These are phyloP conservation scores for Trachelus stipa DNA, from an alignment of 2,888 invertebrate species.

Conservation along the genomic window DNA sequence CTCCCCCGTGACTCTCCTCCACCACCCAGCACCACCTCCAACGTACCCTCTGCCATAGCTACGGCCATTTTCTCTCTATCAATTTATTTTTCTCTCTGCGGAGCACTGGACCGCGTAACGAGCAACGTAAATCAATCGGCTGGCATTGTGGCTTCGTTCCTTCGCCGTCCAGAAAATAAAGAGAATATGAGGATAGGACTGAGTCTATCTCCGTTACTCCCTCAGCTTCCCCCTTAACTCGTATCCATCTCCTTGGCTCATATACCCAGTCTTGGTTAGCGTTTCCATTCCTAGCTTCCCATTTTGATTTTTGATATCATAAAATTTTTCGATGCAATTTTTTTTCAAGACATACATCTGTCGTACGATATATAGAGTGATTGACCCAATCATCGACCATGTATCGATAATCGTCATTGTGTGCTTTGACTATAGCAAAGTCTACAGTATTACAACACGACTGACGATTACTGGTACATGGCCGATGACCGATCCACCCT, in stretches of 20 bases:
- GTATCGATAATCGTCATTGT: no score
- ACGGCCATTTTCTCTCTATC: constrained; percentile 38
- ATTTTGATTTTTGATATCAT: constrained; percentile 17
- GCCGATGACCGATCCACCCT: no score
- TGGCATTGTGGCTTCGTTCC: constrained; percentile 61
- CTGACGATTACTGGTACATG: no score
- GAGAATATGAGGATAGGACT: constrained; percentile 19
- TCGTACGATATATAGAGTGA: no score
- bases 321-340: constrained; percentile 18
- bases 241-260: constrained; percentile 11
- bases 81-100: constrained; percentile 45
- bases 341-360: constrained; percentile 7
- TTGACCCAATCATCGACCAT: no score
- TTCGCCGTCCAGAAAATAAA: constrained; percentile 26
- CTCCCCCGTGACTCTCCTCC: constrained; percentile 23
- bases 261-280: constrained; percentile 17
- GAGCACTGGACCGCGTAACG: constrained; percentile 66
- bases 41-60: constrained; percentile 20
- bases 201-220: constrained; percentile 22
- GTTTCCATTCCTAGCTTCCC: constrained; percentile 19
- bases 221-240: constrained; percentile 8
- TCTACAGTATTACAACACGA: no score
- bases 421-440: no score
- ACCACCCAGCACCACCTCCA: constrained; percentile 15
- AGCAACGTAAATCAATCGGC: constrained; percentile 67